Evolutionary conservation across 2,113 vertebrate species (phyloP), one percentile per base, ranked within the genome.

Genomic region (Muntiacus reevesi): DNA sequence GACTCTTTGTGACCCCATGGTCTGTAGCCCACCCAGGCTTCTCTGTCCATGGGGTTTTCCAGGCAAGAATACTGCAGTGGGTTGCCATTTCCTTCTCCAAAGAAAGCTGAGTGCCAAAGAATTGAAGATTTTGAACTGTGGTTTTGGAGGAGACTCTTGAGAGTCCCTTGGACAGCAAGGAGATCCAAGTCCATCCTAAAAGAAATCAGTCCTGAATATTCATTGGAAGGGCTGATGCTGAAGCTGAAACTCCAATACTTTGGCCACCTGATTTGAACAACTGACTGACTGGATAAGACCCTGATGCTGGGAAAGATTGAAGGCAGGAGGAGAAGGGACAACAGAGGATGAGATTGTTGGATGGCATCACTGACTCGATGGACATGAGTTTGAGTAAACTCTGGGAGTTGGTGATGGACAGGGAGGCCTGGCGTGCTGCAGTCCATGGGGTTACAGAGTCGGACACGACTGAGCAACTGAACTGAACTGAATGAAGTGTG

Each of bases 361-460:
- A 40, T 71, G 67, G 10, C n/a, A 40, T 71, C 67, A 71, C 67
- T 0, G 19, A 71, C n/a, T 71, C 0, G 19, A 71, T 6, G 67
- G 67, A 40, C 67, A 1, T 71, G 67, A 71, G n/a, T 40, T 6
- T 71, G 67, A 71, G n/a, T 71, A 40, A 71, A 40, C 21, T 71
- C 64, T 71, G 19, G n/a, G 19, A 40, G 67, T 12, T 71, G n/a
- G n/a, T 71, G 67, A 71, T 71, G 19, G 67, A 71, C 10, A 13
- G 5, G 67, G 67, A 71, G n/a, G 19, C 67, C 67, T 71, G 67
- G 67, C 0, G 5, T 71, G 67, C n/a, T 71, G 67, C 19, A 23
- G 67, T 71, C n/a, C 19, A 40, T 0, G 19, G 67, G 19, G 11
- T 71, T 0, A 0, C n/a, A 40, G n/a, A 40, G 67, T 40, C 1